Evolutionary conservation across 1,140 invertebrate species (phyloP), one percentile per base, ranked within the genome.

Genomic region (Drosophila ananassae): DNA sequence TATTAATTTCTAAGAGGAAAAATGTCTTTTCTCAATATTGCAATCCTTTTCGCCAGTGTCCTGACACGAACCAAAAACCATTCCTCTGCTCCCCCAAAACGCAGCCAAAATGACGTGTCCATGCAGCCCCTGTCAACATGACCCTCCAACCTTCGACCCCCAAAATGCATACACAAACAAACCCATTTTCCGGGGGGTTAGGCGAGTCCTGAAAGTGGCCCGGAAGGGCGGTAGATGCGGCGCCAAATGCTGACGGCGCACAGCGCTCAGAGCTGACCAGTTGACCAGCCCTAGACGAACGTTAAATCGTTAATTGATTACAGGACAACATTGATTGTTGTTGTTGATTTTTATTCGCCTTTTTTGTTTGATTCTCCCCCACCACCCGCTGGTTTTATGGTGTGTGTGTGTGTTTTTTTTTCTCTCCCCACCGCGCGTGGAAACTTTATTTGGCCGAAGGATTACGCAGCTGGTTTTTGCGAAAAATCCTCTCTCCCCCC

Each of bases 221-320:
- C 34, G 22, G 32, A 32, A 17, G 22, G 51, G 47, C 12, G 30
- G 6, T 41, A 34, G 61, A 47, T 53, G 7, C 62, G 78, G 69
- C 79, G 79, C 79, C 78, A 77, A 80, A 80, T 80, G 78, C 61
- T 80, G 73, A 81, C 73, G 73, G 66, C 34, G 79, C 48, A 59
- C 47, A 13, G 37, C 24, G n/a, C 41, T 10, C 25, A 6, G 25
- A 57, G 60, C 28, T 71, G 78, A 56, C 59, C 61, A 75, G 73
- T 73, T 84, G 82, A 57, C 68, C 81, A 73, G 75, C 46, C 55
- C 59, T 68, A 58, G 58, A 61, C 66, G 82, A 82, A 89, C 79
- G 83, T 87, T 87, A 87, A 87, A 87, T 87, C 82, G 82, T 89
- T 87, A 87, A 87, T 87, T 87, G 82, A 87, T 87, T 87, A 87